Evolutionary conservation across 2,113 vertebrate genomes (phyloP).

Genomic region (Morone chrysops): DNA sequence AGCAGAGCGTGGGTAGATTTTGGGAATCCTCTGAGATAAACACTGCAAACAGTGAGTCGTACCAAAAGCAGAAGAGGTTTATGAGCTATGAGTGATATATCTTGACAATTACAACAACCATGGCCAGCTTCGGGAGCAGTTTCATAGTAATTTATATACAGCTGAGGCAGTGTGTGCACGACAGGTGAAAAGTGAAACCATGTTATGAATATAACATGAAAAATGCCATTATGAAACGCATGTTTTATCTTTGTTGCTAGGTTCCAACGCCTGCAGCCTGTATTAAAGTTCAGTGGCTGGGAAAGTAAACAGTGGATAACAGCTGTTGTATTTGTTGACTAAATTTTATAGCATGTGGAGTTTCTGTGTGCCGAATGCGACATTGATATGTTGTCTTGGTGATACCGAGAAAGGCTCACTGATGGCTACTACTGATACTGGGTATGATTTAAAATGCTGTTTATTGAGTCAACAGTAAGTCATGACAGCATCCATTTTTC

Average conservation of each 20-base stretch:
- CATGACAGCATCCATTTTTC: slow-evolving; percentile 7
- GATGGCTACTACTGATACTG: slow-evolving; percentile 43
- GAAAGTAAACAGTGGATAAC: slow-evolving; percentile 81
- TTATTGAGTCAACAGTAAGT: slow-evolving; percentile 39
- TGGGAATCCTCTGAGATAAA: slow-evolving; percentile 66
- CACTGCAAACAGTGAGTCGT: slow-evolving; percentile 48
- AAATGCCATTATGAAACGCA: slow-evolving; percentile 42
- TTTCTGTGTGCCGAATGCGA: slow-evolving; percentile 68
- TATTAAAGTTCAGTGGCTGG: slow-evolving; percentile 73
- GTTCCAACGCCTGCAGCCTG: slow-evolving; percentile 51
- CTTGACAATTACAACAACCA: slow-evolving; percentile 30
- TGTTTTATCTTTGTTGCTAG: slow-evolving; percentile 73
- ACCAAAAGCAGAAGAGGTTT: slow-evolving; percentile 59
- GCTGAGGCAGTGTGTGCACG: not conserved
- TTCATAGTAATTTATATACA: not conserved
- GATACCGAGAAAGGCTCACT: slow-evolving; percentile 37
- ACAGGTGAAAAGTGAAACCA: slow-evolving; percentile 34
- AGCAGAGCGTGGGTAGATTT: slow-evolving; percentile 52
- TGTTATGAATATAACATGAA: slow-evolving; percentile 44
- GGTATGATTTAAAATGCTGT: slow-evolving; percentile 58
- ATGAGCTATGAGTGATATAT: slow-evolving; percentile 14
- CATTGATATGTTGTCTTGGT: slow-evolving; percentile 73
- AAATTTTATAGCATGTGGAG: slow-evolving; percentile 73
- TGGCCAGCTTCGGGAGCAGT: slow-evolving; percentile 18
- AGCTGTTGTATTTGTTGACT: slow-evolving; percentile 82